Conservation (phyloP, 2,888 invertebrate genomes). For the Hirudinaria manillensis region DNA sequence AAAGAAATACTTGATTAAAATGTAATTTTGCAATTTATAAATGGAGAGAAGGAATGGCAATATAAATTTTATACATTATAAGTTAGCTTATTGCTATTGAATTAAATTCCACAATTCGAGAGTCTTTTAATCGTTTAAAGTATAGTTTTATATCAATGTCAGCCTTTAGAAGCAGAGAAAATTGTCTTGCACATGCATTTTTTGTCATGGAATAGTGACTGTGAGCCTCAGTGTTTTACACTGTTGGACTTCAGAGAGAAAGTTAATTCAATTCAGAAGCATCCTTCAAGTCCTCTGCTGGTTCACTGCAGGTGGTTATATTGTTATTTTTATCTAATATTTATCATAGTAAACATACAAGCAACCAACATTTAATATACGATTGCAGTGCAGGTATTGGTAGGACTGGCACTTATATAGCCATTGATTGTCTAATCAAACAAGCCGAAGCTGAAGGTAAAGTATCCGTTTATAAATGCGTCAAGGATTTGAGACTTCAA, state of each 20-base stretch:
- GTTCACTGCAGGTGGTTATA: constrained; percentile 19
- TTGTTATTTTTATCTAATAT: no score
- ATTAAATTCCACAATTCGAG: no score
- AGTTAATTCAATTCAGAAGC: background rate
- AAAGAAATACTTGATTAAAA: no score
- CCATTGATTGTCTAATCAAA: constrained; percentile 8
- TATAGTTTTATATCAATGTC: no score
- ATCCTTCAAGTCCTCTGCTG: background rate
- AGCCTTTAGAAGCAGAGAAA: background rate
- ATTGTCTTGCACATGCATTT: background rate
- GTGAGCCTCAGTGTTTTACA: background rate
- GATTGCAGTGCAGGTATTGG: constrained; percentile 16
- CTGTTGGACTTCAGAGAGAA: constrained; percentile 5
- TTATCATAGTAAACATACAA: background rate
- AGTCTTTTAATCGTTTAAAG: no score
- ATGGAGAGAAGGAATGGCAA: no score
- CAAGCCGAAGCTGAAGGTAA: background rate
- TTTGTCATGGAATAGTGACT: background rate
- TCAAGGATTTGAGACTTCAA: background rate
- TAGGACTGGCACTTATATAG: constrained; percentile 12
- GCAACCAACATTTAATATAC: background rate
- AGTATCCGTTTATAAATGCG: constrained; percentile 20
- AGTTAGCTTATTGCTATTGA: no score
- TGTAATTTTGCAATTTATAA: no score
- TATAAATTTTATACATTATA: no score